Evolutionary conservation across 2,888 invertebrate species (phyloP).

Genomic region (Graphium colonna): DNA sequence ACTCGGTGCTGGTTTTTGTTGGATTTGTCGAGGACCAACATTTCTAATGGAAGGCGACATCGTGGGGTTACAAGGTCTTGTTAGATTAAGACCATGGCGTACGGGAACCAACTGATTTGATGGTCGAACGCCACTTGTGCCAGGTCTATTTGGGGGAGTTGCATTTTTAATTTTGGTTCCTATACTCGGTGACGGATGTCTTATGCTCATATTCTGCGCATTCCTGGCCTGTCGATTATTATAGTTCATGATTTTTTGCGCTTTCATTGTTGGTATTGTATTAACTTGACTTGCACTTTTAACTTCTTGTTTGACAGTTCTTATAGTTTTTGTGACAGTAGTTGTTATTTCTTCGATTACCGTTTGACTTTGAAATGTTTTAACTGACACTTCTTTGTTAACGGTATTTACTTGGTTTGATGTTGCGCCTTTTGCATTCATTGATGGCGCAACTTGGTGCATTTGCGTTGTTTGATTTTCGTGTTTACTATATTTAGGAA

Average conservation of each 20-base stretch:
- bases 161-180: slow-evolving; percentile 44
- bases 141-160: slow-evolving; percentile 34
- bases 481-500: slow-evolving; percentile 28
- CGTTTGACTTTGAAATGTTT: slow-evolving; percentile 67
- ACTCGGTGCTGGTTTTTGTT: slow-evolving; percentile 37
- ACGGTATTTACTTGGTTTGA: slow-evolving; percentile 54
- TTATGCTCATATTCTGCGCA: slow-evolving; percentile 48
- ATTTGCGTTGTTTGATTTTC: slow-evolving; percentile 19
- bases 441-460: slow-evolving; percentile 23
- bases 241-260: slow-evolving; percentile 43
- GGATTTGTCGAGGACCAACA: slow-evolving; percentile 32
- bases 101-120: slow-evolving; percentile 47
- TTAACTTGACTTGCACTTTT: slow-evolving; percentile 43
- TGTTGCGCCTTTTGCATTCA: slow-evolving; percentile 42
- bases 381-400: slow-evolving; percentile 64
- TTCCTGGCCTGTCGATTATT: slow-evolving; percentile 40
- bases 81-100: slow-evolving; percentile 38
- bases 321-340: slow-evolving; percentile 71
- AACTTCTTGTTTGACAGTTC: slow-evolving; percentile 61
- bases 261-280: slow-evolving; percentile 32
- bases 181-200: slow-evolving; percentile 44
- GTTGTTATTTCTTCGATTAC: slow-evolving; percentile 72
- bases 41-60: slow-evolving; percentile 38
- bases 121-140: slow-evolving; percentile 33
- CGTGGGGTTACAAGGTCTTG: slow-evolving; percentile 34